Conservation (phyloP, 2,888 invertebrate species). For the Spisula solida region DNA sequence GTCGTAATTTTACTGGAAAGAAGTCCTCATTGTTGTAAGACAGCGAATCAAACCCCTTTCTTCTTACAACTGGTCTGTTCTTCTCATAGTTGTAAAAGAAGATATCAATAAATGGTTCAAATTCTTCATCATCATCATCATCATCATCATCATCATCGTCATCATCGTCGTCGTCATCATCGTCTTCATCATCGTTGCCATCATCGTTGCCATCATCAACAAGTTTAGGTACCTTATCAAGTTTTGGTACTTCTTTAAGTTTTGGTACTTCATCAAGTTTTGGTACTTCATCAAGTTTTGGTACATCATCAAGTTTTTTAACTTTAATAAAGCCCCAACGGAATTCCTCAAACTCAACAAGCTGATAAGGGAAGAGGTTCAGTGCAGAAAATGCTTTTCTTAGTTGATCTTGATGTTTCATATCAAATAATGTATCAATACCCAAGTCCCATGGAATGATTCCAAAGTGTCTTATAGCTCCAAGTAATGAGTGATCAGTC, state of each 20-base stretch:
- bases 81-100: neutral
- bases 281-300: too few species aligned
- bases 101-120: neutral
- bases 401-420: neutral
- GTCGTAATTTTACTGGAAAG: neutral
- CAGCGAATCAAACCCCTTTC: neutral
- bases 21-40: neutral
- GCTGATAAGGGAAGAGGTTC: neutral
- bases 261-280: too few species aligned
- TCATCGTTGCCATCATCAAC: neutral
- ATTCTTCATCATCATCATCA: too few species aligned
- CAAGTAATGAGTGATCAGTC: neutral
- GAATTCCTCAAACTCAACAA: neutral
- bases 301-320: too few species aligned
- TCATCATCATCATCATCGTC: too few species aligned
- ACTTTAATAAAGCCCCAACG: neutral
- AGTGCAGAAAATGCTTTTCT: neutral
- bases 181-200: too few species aligned
- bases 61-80: neutral
- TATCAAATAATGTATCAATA: conserved; percentile 7
- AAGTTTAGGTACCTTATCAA: too few species aligned
- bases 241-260: neutral
- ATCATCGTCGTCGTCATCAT: neutral
- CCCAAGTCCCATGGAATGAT: conserved; percentile 19
- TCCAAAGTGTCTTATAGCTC: neutral